Evolutionary conservation across 2,888 invertebrate species (phyloP), one percentile per base, ranked within the genome.

Genomic region (Pachycephus smyrnensis): DNA sequence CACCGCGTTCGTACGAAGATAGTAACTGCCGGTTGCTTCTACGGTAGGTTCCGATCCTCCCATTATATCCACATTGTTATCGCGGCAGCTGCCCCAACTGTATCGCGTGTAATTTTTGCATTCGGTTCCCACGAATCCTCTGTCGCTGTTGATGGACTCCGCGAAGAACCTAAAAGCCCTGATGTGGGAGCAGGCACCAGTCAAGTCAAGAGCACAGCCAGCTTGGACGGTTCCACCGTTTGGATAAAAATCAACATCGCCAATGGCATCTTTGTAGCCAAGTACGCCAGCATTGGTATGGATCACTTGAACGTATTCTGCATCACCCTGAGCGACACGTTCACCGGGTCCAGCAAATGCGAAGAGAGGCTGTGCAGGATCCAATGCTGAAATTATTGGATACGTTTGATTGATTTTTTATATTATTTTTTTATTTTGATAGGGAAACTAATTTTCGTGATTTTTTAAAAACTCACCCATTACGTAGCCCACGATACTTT

Each of bases 351-450:
- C 31, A 23, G 75, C 69, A 1, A 36, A 68, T 11, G 75, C 31
- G 73, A 86, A 87, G 9, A 82, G 32, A 3, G 86, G 86, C 11
- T 80, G 75, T 1, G 86, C 86, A 36, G 86, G 86, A 79, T 87
- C 86, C 69, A 87, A 77, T 37, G 85, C 87, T 85, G 73, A 15
- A 74, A 68, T 73, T 69, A 15, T 31, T 31, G 12, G 31, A 71
- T 12, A 71, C 71, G 31, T 33, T 31, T 71, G 9, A 71, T 33
- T 31, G 12, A 9, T 55, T 23, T 33, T 35, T 55, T 9, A 15
- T 2, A 55, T 23, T 55, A 23, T 23, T 23, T 15, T 3, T n/a
- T n/a, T n/a, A 23, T 55, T 55, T 55, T 9, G 9, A 23, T 55
- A 23, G 23, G 23, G 23, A 55, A 55, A 55, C 9, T 23, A 1